Evolutionary conservation across 2,888 invertebrate species (phyloP).

Genomic region (Cetonia aurata): DNA sequence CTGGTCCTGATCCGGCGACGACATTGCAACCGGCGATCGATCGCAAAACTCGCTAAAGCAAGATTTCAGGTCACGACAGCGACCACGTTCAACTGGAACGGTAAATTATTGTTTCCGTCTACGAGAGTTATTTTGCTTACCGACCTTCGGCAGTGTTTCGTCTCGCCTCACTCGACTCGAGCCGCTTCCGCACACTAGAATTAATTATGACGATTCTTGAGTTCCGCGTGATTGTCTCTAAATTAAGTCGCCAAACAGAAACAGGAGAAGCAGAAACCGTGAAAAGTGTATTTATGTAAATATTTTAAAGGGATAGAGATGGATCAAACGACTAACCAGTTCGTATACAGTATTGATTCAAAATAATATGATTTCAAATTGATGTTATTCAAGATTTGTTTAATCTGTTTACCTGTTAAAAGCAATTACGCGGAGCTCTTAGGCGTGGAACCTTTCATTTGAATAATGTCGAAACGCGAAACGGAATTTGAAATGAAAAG

Average conservation of each 20-base stretch:
- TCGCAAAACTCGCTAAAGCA: conserved; percentile 24
- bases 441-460: too few relatives aligned
- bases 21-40: background rate
- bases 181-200: conserved; percentile 6
- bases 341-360: too few relatives aligned
- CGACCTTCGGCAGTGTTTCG: background rate
- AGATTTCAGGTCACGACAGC: conserved; percentile 29
- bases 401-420: too few relatives aligned
- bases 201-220: conserved; percentile 17
- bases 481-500: too few relatives aligned
- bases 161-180: conserved; percentile 1
- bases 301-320: too few relatives aligned
- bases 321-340: too few relatives aligned
- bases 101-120: conserved; percentile 35
- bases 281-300: too few relatives aligned
- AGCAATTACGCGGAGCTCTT: too few relatives aligned
- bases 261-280: background rate
- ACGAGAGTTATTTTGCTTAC: conserved; percentile 29
- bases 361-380: too few relatives aligned
- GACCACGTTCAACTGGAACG: conserved; percentile 13
- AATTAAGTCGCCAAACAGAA: conserved; percentile 21
- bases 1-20: conserved; percentile 4
- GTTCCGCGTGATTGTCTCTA: conserved; percentile 14
- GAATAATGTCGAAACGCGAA: too few relatives aligned
- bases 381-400: too few relatives aligned